Conservation (phyloP, 1,140 invertebrate species). For the Melitaea cinxia region DNA sequence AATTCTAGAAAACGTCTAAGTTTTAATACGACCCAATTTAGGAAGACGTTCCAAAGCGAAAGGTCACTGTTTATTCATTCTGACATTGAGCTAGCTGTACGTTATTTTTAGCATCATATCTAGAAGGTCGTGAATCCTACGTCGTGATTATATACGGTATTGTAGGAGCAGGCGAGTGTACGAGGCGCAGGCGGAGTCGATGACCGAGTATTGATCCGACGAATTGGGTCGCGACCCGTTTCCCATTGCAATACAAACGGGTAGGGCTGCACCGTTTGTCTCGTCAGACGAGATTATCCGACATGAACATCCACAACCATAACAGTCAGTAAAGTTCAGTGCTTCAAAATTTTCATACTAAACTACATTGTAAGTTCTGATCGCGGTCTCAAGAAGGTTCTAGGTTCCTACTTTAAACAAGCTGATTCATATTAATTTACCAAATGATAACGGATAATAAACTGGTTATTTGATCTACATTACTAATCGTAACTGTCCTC, state of each 20-base stretch:
- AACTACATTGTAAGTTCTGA: background rate
- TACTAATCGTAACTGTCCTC: slow-evolving; percentile 25
- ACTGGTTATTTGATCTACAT: slow-evolving; percentile 7
- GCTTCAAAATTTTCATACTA: background rate
- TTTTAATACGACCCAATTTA: slow-evolving; percentile 25
- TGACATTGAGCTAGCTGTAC: slow-evolving; percentile 32
- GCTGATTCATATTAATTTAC: background rate
- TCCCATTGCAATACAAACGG: slow-evolving; percentile 64
- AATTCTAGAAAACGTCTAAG: background rate
- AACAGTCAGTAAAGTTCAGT: slow-evolving; percentile 3
- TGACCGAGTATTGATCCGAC: slow-evolving; percentile 79
- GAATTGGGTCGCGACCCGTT: slow-evolving; percentile 76
- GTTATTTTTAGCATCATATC: slow-evolving; percentile 43
- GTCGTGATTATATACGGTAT: slow-evolving; percentile 46
- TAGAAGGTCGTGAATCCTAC: slow-evolving; percentile 43
- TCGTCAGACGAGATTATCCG: slow-evolving; percentile 29
- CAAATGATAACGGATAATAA: slow-evolving; percentile 5
- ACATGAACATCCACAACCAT: slow-evolving; percentile 14
- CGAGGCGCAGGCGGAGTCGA: slow-evolving; percentile 69
- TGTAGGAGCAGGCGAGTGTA: slow-evolving; percentile 44
- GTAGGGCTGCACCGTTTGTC: slow-evolving; percentile 50
- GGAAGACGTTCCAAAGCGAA: slow-evolving; percentile 16
- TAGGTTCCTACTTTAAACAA: no score
- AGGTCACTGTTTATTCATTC: slow-evolving; percentile 26
- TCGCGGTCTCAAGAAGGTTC: no score